Evolutionary conservation across 1,140 invertebrate species (phyloP), one percentile per base, ranked within the genome.

Genomic region (Zelostemma sp.): DNA sequence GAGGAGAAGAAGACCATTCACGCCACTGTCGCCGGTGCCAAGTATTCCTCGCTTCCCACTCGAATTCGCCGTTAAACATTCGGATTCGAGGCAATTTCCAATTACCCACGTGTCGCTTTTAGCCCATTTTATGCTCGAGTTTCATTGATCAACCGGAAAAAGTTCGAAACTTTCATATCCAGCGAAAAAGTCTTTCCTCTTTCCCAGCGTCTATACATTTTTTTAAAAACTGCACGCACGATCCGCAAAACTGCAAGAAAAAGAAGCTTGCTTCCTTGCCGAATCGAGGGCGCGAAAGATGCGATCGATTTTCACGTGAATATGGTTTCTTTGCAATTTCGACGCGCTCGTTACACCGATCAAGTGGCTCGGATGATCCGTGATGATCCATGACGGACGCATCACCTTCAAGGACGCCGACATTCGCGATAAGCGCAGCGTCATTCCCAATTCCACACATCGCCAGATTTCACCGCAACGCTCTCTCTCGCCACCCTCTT

Each of bases 361-460:
- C 63, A 74, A 80, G 78, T 78, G 75, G 74, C 48, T 73, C 63
- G 74, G 76, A 81, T 83, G 72, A 76, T 64, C 75, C 82, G 80
- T 84, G 81, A 85, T n/a, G n/a, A n/a, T 81, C 80, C 73, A 84
- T 75, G 83, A 76, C 79, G 79, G 74, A 80, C 63, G 69, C 75
- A 59, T 78, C 68, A 65, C 57, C 65, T 80, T 73, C 76, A 79
- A 81, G 79, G 79, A 79, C 74, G 74, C 73, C 74, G 74, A 73
- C 74, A 74, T 60, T 76, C 65, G n/a, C 33, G 72, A 80, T 83
- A 80, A 76, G 61, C 71, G 81, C 81, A 59, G 49, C 74, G 78
- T 83, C 81, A 83, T 83, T 79, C 68, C 79, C 75, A 70, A 73
- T 78, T 73, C 75, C 63, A 67, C 53, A 59, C 46, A 72, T 43